Conservation (phyloP, 2,113 vertebrate species). For the Oenanthe melanoleuca region DNA sequence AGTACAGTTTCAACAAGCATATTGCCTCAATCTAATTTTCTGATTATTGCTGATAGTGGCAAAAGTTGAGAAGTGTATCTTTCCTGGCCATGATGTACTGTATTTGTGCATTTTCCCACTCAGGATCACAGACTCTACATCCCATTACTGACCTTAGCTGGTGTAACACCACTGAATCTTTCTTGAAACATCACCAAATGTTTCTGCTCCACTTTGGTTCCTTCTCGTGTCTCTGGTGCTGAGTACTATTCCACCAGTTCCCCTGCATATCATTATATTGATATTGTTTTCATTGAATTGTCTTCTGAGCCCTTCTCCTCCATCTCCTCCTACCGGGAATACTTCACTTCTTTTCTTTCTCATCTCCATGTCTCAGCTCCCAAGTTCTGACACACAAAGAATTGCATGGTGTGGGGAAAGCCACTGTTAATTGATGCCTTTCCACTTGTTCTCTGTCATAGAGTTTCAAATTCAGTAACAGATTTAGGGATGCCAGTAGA, state of each 20-base stretch:
- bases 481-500: not conserved
- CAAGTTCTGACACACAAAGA: not conserved
- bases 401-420: rapidly evolving
- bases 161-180: not conserved
- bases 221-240: not conserved
- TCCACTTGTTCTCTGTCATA: not conserved
- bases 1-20: not conserved
- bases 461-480: not conserved
- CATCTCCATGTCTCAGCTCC: not conserved
- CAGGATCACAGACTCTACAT: not conserved
- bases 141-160: not conserved
- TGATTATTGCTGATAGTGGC: not conserved
- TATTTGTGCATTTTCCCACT: not conserved
- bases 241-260: not conserved
- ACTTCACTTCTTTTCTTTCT: not conserved
- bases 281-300: not conserved
- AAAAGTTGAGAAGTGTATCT: not conserved
- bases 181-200: not conserved
- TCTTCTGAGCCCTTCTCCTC: not conserved
- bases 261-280: not conserved
- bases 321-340: not conserved
- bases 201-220: not conserved
- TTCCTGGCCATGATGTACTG: not conserved
- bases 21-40: not conserved
- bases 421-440: not conserved